Conservation (phyloP, 1,140 invertebrate species). For the Monochamus saltuarius region DNA sequence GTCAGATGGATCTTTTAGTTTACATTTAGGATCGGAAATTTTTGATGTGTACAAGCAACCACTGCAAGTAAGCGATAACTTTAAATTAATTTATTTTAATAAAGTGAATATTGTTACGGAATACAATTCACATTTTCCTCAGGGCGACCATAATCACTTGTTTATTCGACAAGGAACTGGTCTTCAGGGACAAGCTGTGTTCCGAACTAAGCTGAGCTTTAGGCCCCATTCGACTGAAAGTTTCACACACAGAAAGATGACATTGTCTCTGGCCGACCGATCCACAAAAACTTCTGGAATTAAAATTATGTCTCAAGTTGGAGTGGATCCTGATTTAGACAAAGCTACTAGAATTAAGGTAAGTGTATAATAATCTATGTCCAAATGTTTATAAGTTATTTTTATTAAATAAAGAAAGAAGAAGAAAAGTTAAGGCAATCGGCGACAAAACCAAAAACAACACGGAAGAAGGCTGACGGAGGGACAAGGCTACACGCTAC, state of each 20-base stretch:
- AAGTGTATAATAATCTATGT: constrained; percentile 24
- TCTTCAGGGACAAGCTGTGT: constrained; percentile 96
- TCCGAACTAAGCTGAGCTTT: constrained; percentile 95
- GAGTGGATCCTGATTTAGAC: constrained; percentile 90
- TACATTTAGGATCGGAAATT: constrained; percentile 95
- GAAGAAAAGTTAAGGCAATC: constrained; percentile 89
- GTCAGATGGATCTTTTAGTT: constrained; percentile 98
- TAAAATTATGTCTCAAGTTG: constrained; percentile 93
- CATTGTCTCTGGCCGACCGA: constrained; percentile 92
- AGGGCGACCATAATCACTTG: constrained; percentile 92
- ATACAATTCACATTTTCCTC: constrained; percentile 43
- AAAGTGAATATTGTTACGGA: neutral
- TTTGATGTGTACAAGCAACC: constrained; percentile 97
- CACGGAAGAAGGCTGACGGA: constrained; percentile 64
- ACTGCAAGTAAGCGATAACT: constrained; percentile 61
- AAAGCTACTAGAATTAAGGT: constrained; percentile 88
- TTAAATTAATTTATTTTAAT: neutral
- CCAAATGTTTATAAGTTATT: constrained; percentile 7
- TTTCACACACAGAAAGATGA: constrained; percentile 98
- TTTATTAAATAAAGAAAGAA: constrained; percentile 71
- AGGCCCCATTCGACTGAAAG: constrained; percentile 97
- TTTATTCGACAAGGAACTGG: constrained; percentile 96
- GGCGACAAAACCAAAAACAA: constrained; percentile 66
- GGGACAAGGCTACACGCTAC: constrained; percentile 53
- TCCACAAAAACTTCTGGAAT: constrained; percentile 96